These are phyloP conservation scores for Synanthedon andrenaeformis DNA, from an alignment of 2,888 invertebrate genomes.

Conservation along the genomic window DNA sequence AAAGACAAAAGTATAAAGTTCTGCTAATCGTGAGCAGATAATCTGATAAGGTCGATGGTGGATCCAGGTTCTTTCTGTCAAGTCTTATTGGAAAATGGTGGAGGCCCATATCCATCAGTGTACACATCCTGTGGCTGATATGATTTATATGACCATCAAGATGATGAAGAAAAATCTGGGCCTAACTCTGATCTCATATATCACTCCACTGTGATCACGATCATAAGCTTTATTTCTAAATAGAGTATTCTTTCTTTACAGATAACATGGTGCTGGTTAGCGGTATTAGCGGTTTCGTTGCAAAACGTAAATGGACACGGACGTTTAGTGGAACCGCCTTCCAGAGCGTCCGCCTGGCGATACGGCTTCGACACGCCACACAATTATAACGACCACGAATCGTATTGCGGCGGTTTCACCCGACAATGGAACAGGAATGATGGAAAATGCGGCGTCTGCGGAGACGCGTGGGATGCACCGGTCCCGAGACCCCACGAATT, in stretches of 20 bases:
- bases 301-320: constrained; percentile 73
- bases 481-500: constrained; percentile 82
- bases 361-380: constrained; percentile 89
- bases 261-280: constrained; percentile 47
- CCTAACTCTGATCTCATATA: too few species aligned
- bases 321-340: constrained; percentile 86
- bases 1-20: too few species aligned
- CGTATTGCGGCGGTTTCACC: constrained; percentile 89
- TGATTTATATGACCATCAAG: too few species aligned
- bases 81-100: too few species aligned
- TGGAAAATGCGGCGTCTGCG: constrained; percentile 89
- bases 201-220: too few species aligned
- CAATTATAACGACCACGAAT: constrained; percentile 90
- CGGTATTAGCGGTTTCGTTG: constrained; percentile 30
- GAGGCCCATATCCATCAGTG: too few species aligned
- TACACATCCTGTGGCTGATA: too few species aligned
- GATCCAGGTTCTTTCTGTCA: too few species aligned
- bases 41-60: too few species aligned
- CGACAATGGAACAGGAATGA: constrained; percentile 84
- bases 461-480: constrained; percentile 83
- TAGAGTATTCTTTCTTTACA: constrained; percentile 23
- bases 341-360: constrained; percentile 88
- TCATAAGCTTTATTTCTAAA: too few species aligned
- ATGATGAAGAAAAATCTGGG: too few species aligned
- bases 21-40: too few species aligned